A percentile compares a stretch with the other conserved stretches of the same genome.
These are phyloP conservation scores for Turdus rufiventris DNA, from an alignment of 2,113 vertebrate species.

Conservation along the genomic window DNA sequence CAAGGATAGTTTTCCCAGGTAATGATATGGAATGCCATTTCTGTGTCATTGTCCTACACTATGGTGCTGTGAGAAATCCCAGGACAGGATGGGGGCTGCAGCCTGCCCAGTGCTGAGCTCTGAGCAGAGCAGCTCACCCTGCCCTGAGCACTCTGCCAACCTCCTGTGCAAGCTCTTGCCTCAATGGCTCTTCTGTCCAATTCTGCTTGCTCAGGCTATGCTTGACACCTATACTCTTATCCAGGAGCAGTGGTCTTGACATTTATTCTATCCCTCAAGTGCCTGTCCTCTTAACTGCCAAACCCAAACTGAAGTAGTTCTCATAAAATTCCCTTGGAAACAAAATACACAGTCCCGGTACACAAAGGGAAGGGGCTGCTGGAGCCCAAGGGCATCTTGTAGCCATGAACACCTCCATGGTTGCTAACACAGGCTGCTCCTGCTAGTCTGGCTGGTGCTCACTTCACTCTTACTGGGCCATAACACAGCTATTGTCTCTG, in stretches of 20 bases:
- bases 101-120: not conserved
- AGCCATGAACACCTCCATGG: not conserved
- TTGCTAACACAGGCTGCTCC: not conserved
- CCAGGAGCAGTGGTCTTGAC: conserved; percentile 36
- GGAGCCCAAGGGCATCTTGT: not conserved
- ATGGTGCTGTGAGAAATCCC: not conserved
- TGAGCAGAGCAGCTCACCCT: not conserved
- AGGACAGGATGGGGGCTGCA: fast-evolving
- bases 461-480: fast-evolving
- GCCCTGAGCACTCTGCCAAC: not conserved
- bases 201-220: not conserved
- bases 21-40: fast-evolving
- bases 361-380: not conserved
- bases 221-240: not conserved
- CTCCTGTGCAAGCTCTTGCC: not conserved
- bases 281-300: conserved; percentile 27
- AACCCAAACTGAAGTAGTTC: conserved; percentile 37
- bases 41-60: not conserved
- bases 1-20: not conserved
- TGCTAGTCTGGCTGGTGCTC: not conserved
- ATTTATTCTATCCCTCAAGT: conserved; percentile 31
- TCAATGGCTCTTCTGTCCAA: not conserved
- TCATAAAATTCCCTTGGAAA: conserved; percentile 54
- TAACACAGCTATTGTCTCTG: not conserved
- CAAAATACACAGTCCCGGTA: not conserved